These are phyloP conservation scores for Hoplias malabaricus DNA, from an alignment of 2,113 vertebrate genomes.

Conservation along the genomic window DNA sequence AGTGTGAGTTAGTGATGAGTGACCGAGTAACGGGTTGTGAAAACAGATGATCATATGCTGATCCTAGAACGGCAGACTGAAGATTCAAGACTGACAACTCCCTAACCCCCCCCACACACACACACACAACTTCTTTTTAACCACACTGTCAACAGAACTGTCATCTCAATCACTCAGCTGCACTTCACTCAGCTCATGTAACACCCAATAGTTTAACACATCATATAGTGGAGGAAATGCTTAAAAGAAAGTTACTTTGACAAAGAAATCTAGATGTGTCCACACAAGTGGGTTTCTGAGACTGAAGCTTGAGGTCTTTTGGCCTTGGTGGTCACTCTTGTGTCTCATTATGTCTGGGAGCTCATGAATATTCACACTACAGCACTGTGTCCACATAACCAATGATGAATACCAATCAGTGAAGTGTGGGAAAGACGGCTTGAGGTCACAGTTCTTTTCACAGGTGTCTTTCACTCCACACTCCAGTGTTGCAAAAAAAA, in stretches of 20 bases:
- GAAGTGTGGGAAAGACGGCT: constrained; percentile 19
- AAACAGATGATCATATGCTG: neutral
- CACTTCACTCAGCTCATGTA: neutral
- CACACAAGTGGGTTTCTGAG: neutral
- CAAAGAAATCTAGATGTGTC: neutral
- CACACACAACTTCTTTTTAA: neutral
- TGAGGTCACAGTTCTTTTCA: neutral
- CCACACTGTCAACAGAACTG: neutral
- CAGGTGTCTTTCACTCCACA: constrained; percentile 4
- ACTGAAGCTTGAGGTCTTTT: neutral
- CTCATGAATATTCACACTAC: constrained; percentile 35
- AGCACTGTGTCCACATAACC: constrained; percentile 11
- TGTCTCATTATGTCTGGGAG: constrained; percentile 6
- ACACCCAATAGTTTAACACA: constrained; percentile 3
- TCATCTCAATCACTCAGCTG: neutral
- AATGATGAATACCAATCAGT: constrained; percentile 34
- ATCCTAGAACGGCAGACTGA: neutral
- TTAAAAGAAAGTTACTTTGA: neutral
- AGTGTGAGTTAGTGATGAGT: neutral
- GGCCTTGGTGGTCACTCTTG: constrained; percentile 3
- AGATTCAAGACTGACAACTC: neutral
- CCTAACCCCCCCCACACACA: too few relatives aligned
- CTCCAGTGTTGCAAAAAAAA: neutral
- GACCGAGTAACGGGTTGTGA: neutral
- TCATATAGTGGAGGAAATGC: neutral